These are phyloP conservation scores for Nibea coibor DNA, from an alignment of 2,113 vertebrate genomes.

Conservation along the genomic window DNA sequence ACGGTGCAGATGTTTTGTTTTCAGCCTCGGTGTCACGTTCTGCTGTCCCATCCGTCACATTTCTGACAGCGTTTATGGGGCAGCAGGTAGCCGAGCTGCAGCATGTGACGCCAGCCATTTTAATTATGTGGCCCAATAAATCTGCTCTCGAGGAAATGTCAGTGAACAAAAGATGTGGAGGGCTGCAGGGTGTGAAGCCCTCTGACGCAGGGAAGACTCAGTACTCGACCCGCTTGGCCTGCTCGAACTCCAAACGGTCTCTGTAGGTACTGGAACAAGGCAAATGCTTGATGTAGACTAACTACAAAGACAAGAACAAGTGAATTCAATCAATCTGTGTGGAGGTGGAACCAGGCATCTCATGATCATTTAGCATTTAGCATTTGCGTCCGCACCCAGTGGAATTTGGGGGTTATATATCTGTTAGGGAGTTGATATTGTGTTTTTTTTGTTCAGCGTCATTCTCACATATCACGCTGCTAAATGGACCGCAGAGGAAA, in stretches of 20 bases:
- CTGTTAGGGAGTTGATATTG: too few species aligned
- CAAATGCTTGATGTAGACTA: neutral
- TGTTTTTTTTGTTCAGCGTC: too few species aligned
- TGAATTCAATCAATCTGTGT: too few species aligned
- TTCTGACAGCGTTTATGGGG: slow-evolving; percentile 9
- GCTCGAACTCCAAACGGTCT: neutral
- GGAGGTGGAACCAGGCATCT: too few species aligned
- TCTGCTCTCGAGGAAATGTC: slow-evolving; percentile 47
- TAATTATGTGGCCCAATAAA: slow-evolving; percentile 56
- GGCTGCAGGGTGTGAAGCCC: neutral
- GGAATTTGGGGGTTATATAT: too few species aligned
- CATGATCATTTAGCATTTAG: too few species aligned
- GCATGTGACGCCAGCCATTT: slow-evolving; percentile 39
- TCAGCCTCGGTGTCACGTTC: slow-evolving; percentile 25
- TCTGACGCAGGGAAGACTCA: neutral
- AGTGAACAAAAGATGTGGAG: neutral
- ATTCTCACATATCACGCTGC: too few species aligned
- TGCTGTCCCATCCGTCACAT: slow-evolving; percentile 24
- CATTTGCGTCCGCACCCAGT: too few species aligned
- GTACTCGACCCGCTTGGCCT: neutral
- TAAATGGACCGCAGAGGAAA: too few species aligned
- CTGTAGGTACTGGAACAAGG: neutral
- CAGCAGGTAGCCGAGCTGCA: slow-evolving; percentile 11
- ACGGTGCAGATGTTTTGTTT: slow-evolving; percentile 31
- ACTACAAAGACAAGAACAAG: too few species aligned